Evolutionary conservation across 2,113 vertebrate species (phyloP), one percentile per base, ranked within the genome.

Genomic region (Elachura formosa): DNA sequence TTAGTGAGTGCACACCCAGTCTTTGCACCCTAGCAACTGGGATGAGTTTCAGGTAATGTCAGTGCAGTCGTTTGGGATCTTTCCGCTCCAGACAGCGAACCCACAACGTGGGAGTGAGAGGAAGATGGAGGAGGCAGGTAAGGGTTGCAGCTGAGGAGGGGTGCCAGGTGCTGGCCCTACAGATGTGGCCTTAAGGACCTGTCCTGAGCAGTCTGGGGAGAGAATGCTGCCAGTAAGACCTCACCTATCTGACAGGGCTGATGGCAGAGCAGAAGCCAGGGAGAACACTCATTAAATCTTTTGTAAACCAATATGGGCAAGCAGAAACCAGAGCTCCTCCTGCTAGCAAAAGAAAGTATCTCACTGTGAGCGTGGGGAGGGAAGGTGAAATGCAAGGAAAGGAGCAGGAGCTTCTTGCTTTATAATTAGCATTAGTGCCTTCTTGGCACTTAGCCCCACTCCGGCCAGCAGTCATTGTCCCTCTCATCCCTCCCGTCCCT

Each of bases 21-120:
- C n/a, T 56, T 24, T n/a, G 84, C 14, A 38, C 21, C 59, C 59
- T 29, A 63, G n/a, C 19, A 59, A 40, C 5, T 11, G 16, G 26
- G 7, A 25, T 34, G 61, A 34, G 45, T 59, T 84, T 59, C 1
- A 3, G 10, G 8, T 38, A 63, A 41, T 17, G 29, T 22, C 49
- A 38, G 2, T 0, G 7, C 48, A 68, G 58, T 28, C 0, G 0
- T 49, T 62, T 10, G 3, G 29, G 20, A 64, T 64, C 33, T 87
- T 55, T 48, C 36, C 13, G 14, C 23, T 91, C 23, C 40, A 68
- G 33, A 63, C 17, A 63, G 14, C 25, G 46, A 82, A 84, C 1
- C 7, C 23, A 26, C 34, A 33, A 17, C 0, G 3, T 22, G 41
- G 31, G 54, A 80, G 12, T 29, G 49, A 38, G 51, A n/a, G 46